phyloP scores from a whole-genome alignment of 1,140 invertebrate genomes.

The Ips nitidus region DNA sequence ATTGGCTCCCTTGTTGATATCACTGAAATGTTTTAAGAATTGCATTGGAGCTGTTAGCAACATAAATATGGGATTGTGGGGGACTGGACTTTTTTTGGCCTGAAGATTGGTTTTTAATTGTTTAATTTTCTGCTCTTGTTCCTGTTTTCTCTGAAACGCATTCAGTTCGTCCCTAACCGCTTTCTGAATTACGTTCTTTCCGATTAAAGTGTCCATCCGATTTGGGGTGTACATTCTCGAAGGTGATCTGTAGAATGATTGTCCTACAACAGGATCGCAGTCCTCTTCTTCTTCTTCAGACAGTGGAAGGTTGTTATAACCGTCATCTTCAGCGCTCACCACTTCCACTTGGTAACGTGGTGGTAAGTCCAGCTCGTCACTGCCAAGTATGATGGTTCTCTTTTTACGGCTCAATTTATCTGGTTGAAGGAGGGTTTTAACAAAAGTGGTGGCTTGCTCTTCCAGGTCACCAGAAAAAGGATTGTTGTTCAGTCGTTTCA shows the following conservation, averaged over 20 bases:
- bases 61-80: constrained; percentile 35
- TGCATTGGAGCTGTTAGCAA: constrained; percentile 38
- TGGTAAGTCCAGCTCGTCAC: constrained; percentile 33
- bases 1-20: constrained; percentile 21
- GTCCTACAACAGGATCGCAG: background rate
- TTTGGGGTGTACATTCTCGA: background rate
- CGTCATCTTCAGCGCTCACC: constrained; percentile 25
- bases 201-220: constrained; percentile 11
- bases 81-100: background rate
- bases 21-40: constrained; percentile 36
- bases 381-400: constrained; percentile 32
- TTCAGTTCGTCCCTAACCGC: constrained; percentile 35
- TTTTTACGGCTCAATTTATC: constrained; percentile 4
- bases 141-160: constrained; percentile 19
- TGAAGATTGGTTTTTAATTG: constrained; percentile 11
- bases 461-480: constrained; percentile 13
- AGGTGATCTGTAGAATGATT: background rate
- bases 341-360: constrained; percentile 30
- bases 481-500: constrained; percentile 33
- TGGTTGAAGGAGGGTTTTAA: constrained; percentile 16
- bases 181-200: constrained; percentile 28
- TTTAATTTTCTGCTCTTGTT: constrained; percentile 25
- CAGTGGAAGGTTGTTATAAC: background rate
- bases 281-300: constrained; percentile 16
- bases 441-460: constrained; percentile 29